These are phyloP conservation scores for Liparis tanakae DNA, from an alignment of 2,797 vertebrate genomes.

Conservation along the genomic window DNA sequence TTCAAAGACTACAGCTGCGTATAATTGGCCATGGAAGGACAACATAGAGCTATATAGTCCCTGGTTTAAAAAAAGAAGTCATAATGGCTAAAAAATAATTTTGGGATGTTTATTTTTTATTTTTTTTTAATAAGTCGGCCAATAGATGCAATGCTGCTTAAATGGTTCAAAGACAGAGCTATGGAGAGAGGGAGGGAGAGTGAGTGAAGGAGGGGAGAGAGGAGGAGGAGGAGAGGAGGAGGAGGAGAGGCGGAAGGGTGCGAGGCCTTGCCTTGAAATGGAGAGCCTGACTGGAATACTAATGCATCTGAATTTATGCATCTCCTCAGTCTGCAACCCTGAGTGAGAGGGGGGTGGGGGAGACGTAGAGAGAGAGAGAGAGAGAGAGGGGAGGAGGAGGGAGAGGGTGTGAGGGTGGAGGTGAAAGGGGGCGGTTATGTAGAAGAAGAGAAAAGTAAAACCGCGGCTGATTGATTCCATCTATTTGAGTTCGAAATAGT, in stretches of 20 bases:
- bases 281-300: conserved; percentile 87
- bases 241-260: conserved; percentile 74
- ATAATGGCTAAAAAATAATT: conserved; percentile 64
- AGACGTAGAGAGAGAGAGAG: conserved; percentile 50
- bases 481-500: conserved; percentile 74
- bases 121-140: conserved; percentile 57
- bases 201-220: conserved; percentile 57
- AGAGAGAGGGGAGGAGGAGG: conserved; percentile 15
- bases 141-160: conserved; percentile 61
- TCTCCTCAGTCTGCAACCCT: conserved; percentile 85
- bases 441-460: conserved; percentile 72
- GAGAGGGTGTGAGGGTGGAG: conserved; percentile 72
- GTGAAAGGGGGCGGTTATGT: conserved; percentile 71
- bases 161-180: conserved; percentile 78
- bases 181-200: conserved; percentile 58
- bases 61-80: conserved; percentile 24
- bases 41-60: conserved; percentile 57
- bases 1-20: conserved; percentile 79
- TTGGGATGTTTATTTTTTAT: conserved; percentile 33
- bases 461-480: conserved; percentile 79
- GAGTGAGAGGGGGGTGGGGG: conserved; percentile 77
- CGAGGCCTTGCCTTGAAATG: conserved; percentile 84
- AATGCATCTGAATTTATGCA: conserved; percentile 87
- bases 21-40: conserved; percentile 69
- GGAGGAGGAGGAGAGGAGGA: conserved; percentile 57